Conservation (phyloP, 2,797 vertebrate genomes). For the Microctenopoma stevenorrisi region DNA sequence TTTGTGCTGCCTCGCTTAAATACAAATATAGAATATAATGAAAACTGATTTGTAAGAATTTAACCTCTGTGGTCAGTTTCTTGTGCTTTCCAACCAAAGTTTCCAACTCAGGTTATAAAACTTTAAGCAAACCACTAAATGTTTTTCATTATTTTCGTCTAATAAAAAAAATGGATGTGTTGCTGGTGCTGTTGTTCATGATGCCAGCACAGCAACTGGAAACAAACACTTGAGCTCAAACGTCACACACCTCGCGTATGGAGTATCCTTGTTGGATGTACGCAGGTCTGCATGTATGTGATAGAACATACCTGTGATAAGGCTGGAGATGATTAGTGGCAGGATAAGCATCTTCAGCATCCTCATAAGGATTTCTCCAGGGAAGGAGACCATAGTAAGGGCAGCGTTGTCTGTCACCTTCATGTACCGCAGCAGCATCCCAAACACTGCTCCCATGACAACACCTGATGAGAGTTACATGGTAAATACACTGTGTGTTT, state of each 20-base stretch:
- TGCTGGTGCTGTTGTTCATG: too few relatives aligned
- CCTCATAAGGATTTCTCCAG: slow-evolving; percentile 90
- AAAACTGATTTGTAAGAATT: background rate
- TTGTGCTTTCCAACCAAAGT: too few relatives aligned
- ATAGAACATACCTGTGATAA: slow-evolving; percentile 82
- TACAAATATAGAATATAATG: background rate
- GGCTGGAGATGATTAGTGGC: slow-evolving; percentile 89
- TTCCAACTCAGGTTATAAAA: background rate
- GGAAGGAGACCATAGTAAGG: slow-evolving; percentile 86
- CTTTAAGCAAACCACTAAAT: background rate
- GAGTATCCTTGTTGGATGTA: background rate
- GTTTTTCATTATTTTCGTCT: background rate
- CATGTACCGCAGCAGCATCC: slow-evolving; percentile 83
- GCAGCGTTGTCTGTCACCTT: slow-evolving; percentile 68
- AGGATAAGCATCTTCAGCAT: slow-evolving; percentile 91
- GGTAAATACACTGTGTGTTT: background rate
- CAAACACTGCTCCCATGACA: slow-evolving; percentile 81
- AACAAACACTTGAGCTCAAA: too few relatives aligned
- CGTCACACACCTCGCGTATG: too few relatives aligned
- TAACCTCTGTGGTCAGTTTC: background rate
- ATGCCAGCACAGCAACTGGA: too few relatives aligned
- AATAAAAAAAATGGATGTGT: background rate
- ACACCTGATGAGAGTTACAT: slow-evolving; percentile 74
- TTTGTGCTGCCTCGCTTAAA: too few relatives aligned
- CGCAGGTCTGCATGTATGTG: background rate